A percentile compares a stretch with the other conserved stretches of the same genome.
These are phyloP conservation scores for Antheraea yamamai DNA, from an alignment of 2,888 invertebrate species.

Conservation along the genomic window DNA sequence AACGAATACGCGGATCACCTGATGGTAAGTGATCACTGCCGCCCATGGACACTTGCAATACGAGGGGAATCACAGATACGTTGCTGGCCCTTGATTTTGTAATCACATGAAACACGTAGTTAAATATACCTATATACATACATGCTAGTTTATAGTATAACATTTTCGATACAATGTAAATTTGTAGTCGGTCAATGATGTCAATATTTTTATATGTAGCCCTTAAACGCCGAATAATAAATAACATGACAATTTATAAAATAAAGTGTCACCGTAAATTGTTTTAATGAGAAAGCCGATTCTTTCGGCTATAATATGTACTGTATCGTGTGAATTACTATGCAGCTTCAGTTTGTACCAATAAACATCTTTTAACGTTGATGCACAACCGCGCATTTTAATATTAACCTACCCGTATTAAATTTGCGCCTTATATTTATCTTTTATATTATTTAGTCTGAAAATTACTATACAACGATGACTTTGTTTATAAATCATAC, in stretches of 20 bases:
- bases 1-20: too few relatives aligned
- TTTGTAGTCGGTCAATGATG: not conserved
- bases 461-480: not conserved
- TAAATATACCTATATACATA: not conserved
- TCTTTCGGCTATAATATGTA: not conserved
- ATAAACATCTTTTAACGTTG: not conserved
- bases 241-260: conserved; percentile 1
- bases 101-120: conserved; percentile 8
- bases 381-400: not conserved
- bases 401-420: not conserved
- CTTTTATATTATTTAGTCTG: not conserved
- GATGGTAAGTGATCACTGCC: too few relatives aligned
- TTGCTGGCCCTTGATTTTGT: not conserved
- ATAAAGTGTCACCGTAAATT: not conserved
- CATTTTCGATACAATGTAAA: conserved; percentile 3
- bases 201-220: conserved; percentile 12
- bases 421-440: not conserved
- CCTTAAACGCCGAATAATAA: conserved; percentile 2
- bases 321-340: not conserved
- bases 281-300: conserved; percentile 8
- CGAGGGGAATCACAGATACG: too few relatives aligned
- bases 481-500: not conserved
- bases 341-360: not conserved
- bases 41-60: too few relatives aligned
- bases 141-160: not conserved